Evolutionary conservation across 2,888 invertebrate species (phyloP), one percentile per base, ranked within the genome.

Genomic region (Unio delphinus): DNA sequence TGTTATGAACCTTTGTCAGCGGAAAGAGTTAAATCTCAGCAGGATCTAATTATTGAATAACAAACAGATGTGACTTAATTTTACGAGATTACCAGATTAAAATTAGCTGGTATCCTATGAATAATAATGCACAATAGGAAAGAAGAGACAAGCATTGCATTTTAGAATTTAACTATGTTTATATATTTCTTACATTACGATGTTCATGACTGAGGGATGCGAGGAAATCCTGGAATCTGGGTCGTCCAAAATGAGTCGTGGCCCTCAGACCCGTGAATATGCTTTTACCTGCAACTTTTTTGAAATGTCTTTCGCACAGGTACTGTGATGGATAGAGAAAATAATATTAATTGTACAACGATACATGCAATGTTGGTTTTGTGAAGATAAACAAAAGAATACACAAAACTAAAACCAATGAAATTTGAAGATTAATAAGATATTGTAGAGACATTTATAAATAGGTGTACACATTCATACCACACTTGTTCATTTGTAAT

Each of bases 301-400:
- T 93, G 86, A 93, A 93, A 84, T 93, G 92, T n/a, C 92, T 88
- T 86, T 93, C 93, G 81, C 92, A 93, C 60, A 93, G 92, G 81
- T 93, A 93, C 91, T 92, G 83, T 56, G 45, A 11, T 3, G 45
- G 8, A 15, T 45, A 45, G 15, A 45, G 45, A 45, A 45, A 15
- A 45, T 15, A 45, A 1, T 34, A 34, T 45, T 45, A 45, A 15
- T 15, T 15, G 45, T 45, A 45, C 2, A 45, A 15, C 2, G 45
- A 45, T 45, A 45, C 5, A 45, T 45, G 15, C 45, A 45, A 45
- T 45, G 45, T 45, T 45, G 45, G 45, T 45, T 11, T 45, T 45
- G 15, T 45, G 3, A 15, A 45, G 0, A 45, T 11, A 45, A 45
- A 45, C 8, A 11, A 15, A 15, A 45, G 11, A 45, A 11, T 15